A percentile compares a stretch with the other conserved stretches of the same genome.
phyloP scores from a whole-genome alignment of 2,113 vertebrate genomes.

The Pycnonotus jocosus region DNA sequence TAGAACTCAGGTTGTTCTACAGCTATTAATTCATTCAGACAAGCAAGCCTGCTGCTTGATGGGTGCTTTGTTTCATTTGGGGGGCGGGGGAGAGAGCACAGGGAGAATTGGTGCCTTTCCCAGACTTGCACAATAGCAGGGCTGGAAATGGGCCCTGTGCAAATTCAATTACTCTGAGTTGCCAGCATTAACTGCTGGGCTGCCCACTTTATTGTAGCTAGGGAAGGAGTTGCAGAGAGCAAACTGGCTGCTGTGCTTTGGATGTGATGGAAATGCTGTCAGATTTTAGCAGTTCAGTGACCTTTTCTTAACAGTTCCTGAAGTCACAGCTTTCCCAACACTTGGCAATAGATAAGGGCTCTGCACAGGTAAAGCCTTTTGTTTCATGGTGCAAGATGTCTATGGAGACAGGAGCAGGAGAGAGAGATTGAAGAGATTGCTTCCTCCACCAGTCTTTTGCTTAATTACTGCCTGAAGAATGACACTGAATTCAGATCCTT shows the following conservation, averaged over 20 bases:
- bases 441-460: not conserved
- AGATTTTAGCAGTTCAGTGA: not conserved
- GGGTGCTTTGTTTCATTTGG: not conserved
- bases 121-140: not conserved
- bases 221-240: not conserved
- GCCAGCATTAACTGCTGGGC: not conserved
- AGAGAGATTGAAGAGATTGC: not conserved
- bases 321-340: not conserved
- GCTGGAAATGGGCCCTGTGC: not conserved
- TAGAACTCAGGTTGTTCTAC: not conserved
- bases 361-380: not conserved
- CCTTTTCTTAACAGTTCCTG: not conserved
- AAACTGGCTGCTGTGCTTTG: not conserved
- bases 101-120: constrained; percentile 21
- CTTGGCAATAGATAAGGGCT: not conserved
- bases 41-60: not conserved
- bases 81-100: not conserved
- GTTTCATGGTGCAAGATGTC: not conserved
- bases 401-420: not conserved
- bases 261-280: not conserved
- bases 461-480: not conserved
- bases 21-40: not conserved
- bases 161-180: not conserved
- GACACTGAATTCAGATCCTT: not conserved
- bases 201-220: not conserved